A percentile compares a stretch with the other conserved stretches of the same genome.
Conservation (phyloP, 1,140 invertebrate genomes). For the Hylaeus volcanicus region DNA sequence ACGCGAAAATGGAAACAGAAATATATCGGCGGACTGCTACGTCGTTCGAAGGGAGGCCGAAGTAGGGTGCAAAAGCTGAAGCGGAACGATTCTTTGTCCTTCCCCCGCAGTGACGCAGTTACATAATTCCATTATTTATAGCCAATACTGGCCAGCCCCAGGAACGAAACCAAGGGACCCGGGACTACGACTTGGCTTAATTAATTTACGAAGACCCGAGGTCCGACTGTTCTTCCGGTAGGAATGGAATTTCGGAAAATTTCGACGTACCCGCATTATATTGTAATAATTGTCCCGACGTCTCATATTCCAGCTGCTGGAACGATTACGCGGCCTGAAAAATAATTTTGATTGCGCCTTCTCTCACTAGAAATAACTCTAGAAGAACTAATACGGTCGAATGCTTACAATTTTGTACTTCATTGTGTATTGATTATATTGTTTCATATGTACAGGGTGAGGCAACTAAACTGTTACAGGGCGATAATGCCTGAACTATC, state of each 20-base stretch:
- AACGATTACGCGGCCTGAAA: not conserved
- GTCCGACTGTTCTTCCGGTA: constrained; percentile 28
- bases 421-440: no score
- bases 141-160: constrained; percentile 56
- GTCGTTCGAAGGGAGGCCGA: not conserved
- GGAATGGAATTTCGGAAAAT: constrained; percentile 49
- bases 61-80: constrained; percentile 31
- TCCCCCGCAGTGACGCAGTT: constrained; percentile 54
- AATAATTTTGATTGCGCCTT: not conserved
- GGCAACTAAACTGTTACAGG: no score
- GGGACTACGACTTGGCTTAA: constrained; percentile 64
- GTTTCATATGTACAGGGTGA: no score
- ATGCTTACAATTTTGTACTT: no score
- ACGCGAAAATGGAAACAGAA: not conserved
- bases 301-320: not conserved
- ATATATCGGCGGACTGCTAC: no score
- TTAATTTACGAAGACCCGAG: constrained; percentile 65
- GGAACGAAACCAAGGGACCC: constrained; percentile 49
- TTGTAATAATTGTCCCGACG: not conserved
- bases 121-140: constrained; percentile 75
- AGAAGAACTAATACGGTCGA: no score
- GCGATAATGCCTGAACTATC: no score
- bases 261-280: not conserved
- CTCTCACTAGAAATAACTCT: no score
- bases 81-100: constrained; percentile 59